Evolutionary conservation across 92 coral and sea anemone species (phyloP).

Genomic region (Actinernus sp.): DNA sequence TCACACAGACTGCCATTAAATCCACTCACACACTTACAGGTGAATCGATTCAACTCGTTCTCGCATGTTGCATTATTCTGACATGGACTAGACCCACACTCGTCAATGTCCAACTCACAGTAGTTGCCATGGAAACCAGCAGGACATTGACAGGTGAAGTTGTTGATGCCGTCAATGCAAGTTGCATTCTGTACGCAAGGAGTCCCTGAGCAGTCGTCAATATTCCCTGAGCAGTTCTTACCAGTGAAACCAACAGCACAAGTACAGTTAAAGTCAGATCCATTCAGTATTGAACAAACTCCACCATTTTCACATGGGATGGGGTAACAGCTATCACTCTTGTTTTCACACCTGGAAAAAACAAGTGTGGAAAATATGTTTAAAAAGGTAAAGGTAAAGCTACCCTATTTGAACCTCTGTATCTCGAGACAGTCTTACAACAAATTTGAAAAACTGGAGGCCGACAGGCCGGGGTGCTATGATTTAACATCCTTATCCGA

Average conservation of each 20-base stretch:
- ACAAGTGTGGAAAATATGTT: too few relatives aligned
- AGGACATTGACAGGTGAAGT: slow-evolving; percentile 71
- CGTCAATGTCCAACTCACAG: slow-evolving; percentile 64
- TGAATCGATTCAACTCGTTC: slow-evolving; percentile 51
- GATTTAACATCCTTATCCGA: too few relatives aligned
- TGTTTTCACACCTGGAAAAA: background rate
- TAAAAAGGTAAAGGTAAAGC: too few relatives aligned
- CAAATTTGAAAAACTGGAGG: too few relatives aligned
- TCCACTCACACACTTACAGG: slow-evolving; percentile 71
- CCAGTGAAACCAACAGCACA: slow-evolving; percentile 70
- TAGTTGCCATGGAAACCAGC: slow-evolving; percentile 58
- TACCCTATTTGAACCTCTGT: too few relatives aligned
- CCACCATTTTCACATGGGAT: slow-evolving; percentile 67
- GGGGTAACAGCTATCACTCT: slow-evolving; percentile 48
- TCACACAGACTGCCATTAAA: slow-evolving; percentile 81
- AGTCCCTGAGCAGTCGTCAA: slow-evolving; percentile 64
- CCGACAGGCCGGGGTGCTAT: too few relatives aligned
- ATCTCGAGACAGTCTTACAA: too few relatives aligned
- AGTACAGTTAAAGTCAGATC: slow-evolving; percentile 62
- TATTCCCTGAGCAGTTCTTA: slow-evolving; percentile 60
- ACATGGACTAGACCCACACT: slow-evolving; percentile 70
- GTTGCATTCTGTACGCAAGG: slow-evolving; percentile 73
- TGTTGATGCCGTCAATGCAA: slow-evolving; percentile 66
- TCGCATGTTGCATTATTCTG: slow-evolving; percentile 58
- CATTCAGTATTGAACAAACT: slow-evolving; percentile 38